phyloP scores from a whole-genome alignment of 2,888 invertebrate genomes.

The Poecilobothrus nobilitatus region DNA sequence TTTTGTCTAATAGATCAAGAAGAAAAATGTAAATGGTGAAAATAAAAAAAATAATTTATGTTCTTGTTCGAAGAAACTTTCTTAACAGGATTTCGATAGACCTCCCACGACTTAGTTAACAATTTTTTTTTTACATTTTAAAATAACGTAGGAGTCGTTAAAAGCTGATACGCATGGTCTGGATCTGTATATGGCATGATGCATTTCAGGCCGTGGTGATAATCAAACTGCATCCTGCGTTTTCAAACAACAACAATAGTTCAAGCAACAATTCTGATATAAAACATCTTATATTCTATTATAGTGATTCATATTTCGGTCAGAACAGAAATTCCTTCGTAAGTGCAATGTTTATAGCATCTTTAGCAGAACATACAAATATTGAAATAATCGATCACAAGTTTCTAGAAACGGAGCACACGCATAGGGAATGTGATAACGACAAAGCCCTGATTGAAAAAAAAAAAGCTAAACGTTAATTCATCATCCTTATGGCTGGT shows the following conservation, averaged over 20 bases:
- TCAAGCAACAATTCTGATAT: constrained; percentile 9
- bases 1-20: too few relatives aligned
- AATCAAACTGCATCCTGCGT: constrained; percentile 21
- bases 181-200: constrained; percentile 25
- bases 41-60: too few relatives aligned
- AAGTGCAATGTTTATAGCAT: constrained; percentile 17
- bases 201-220: constrained; percentile 21
- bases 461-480: neutral
- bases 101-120: too few relatives aligned
- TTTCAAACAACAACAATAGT: constrained; percentile 17
- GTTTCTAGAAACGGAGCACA: neutral
- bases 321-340: constrained; percentile 22
- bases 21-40: too few relatives aligned
- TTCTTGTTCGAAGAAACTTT: too few relatives aligned
- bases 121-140: too few relatives aligned
- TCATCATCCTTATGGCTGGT: neutral
- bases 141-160: too few relatives aligned
- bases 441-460: neutral
- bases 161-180: too few relatives aligned
- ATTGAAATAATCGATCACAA: neutral
- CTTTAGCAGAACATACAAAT: neutral
- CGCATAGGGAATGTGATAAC: neutral
- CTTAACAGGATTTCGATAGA: too few relatives aligned
- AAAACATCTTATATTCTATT: constrained; percentile 20
- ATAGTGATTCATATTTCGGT: constrained; percentile 20